phyloP scores from a whole-genome alignment of 2,888 invertebrate species.

The Trissolcus brochymenae region DNA sequence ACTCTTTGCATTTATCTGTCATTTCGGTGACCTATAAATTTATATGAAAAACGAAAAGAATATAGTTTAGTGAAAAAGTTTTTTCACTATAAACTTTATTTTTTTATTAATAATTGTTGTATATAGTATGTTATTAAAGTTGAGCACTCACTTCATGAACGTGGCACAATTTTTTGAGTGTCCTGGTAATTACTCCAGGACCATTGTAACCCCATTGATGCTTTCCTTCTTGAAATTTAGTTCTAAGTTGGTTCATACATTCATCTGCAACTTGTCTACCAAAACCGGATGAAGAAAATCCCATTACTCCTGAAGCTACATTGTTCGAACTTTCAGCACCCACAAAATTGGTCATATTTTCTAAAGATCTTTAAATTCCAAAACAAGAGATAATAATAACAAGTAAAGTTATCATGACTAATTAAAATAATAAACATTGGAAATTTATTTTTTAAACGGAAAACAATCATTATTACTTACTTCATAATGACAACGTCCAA shows the following conservation, averaged over 20 bases:
- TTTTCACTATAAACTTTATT: too few species aligned
- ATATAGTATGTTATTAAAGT: too few species aligned
- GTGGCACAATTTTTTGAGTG: background rate
- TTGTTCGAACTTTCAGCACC: background rate
- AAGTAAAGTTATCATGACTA: background rate
- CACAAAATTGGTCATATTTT: slow-evolving; percentile 3
- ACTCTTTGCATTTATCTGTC: slow-evolving; percentile 80
- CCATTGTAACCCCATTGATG: slow-evolving; percentile 1
- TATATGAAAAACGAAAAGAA: background rate
- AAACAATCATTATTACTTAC: background rate
- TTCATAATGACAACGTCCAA: slow-evolving; percentile 23
- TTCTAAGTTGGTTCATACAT: background rate
- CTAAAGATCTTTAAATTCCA: slow-evolving; percentile 3
- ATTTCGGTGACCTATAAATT: slow-evolving; percentile 77
- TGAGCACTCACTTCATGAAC: background rate
- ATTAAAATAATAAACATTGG: background rate
- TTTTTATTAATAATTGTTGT: too few species aligned
- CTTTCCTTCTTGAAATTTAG: background rate
- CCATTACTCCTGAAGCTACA: background rate
- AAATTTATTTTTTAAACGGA: background rate
- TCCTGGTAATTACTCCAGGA: slow-evolving; percentile 2
- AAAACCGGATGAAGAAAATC: background rate
- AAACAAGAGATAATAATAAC: background rate
- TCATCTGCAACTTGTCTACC: background rate
- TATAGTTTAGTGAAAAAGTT: too few species aligned